phyloP scores from a whole-genome alignment of 2,113 vertebrate genomes.

The Piaya cayana region DNA sequence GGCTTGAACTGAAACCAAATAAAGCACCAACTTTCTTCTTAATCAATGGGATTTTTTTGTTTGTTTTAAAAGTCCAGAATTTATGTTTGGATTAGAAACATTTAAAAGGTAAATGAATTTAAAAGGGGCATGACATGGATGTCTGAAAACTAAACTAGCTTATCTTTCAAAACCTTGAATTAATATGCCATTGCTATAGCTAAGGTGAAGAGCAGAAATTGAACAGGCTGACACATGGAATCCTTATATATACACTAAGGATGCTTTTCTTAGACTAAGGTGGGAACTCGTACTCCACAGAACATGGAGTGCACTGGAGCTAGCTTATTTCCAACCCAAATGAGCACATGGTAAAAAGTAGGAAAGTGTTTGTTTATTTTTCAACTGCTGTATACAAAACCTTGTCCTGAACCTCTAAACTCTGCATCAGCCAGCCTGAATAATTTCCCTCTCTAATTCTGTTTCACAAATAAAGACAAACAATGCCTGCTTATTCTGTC shows the following conservation, averaged over 20 bases:
- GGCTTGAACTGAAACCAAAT: neutral
- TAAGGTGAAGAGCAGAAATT: neutral
- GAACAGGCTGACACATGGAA: neutral
- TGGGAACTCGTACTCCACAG: neutral
- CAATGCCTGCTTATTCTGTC: neutral
- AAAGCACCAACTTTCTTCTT: neutral
- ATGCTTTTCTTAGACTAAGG: accelerated
- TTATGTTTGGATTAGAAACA: neutral
- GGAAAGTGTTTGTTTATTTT: neutral
- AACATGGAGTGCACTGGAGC: neutral
- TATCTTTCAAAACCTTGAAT: neutral
- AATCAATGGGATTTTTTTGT: neutral
- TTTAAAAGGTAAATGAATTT: neutral
- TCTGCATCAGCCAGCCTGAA: neutral
- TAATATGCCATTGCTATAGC: neutral
- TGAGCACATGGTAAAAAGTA: neutral
- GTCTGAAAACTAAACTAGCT: neutral
- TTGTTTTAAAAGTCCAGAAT: neutral
- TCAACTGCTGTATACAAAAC: neutral
- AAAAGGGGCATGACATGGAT: neutral
- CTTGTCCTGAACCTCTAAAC: neutral
- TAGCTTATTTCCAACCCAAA: neutral
- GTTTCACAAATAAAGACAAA: neutral
- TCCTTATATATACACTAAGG: neutral
- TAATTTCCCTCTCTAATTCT: neutral